Percentiles rank a stretch among this genome's conserved stretches.
Evolutionary conservation across 2,113 vertebrate genomes (phyloP).

Genomic region (Microcebus griseorufus): DNA sequence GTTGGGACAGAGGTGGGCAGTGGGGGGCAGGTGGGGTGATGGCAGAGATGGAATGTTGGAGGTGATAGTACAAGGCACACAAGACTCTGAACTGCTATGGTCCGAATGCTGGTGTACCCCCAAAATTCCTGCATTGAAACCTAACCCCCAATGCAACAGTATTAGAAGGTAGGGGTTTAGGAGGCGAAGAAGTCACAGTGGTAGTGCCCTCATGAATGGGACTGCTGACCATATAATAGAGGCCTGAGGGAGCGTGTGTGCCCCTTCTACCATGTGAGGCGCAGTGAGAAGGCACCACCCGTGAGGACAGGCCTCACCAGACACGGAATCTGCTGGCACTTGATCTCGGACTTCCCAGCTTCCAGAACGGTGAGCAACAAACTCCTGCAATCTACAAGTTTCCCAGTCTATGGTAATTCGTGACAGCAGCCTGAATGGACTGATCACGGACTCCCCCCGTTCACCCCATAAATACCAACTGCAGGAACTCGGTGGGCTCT

Average conservation of each 20-base stretch:
- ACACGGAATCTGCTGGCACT: neutral
- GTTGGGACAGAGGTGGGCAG: too few species aligned
- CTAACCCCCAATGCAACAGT: neutral
- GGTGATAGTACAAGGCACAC: neutral
- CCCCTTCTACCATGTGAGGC: neutral
- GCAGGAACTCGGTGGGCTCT: neutral
- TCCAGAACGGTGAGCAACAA: neutral
- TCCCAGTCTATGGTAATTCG: neutral
- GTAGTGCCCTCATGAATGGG: neutral
- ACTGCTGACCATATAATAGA: neutral
- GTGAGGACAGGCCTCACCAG: neutral
- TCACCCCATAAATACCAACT: neutral
- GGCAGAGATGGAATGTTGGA: neutral
- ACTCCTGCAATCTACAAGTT: neutral
- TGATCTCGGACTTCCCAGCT: neutral
- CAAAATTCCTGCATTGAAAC: neutral
- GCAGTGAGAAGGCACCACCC: neutral
- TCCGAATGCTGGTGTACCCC: neutral
- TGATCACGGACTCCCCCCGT: accelerated
- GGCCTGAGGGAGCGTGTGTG: neutral
- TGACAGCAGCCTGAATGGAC: neutral
- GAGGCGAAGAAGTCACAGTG: neutral
- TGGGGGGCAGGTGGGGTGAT: neutral
- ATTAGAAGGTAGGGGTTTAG: neutral
- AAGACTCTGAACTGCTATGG: neutral